phyloP scores from a whole-genome alignment of 2,797 vertebrate genomes.

The Tauraco hartlaubi region DNA sequence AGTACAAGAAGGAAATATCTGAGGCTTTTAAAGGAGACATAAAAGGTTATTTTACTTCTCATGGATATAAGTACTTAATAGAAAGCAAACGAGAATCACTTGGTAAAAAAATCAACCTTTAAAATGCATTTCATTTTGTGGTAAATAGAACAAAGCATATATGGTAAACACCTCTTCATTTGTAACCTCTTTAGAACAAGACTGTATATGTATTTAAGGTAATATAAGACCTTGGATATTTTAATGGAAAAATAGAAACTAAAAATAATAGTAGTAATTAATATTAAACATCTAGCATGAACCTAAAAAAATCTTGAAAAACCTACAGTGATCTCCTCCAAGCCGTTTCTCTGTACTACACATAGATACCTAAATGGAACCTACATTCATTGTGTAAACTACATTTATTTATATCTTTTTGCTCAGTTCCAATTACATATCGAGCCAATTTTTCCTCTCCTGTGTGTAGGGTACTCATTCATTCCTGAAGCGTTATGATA shows the following conservation, averaged over 20 bases:
- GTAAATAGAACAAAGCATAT: background rate
- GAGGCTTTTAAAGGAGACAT: background rate
- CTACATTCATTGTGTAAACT: background rate
- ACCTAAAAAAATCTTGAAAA: background rate
- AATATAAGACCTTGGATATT: background rate
- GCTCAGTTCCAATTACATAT: background rate
- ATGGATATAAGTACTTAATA: background rate
- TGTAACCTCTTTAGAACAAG: background rate
- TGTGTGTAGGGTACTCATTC: background rate
- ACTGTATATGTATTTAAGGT: background rate
- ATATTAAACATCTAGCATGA: background rate
- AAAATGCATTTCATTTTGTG: background rate
- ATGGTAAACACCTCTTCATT: background rate
- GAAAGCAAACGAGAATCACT: background rate
- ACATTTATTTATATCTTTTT: background rate
- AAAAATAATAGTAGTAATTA: background rate
- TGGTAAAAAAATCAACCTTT: background rate
- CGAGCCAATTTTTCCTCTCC: background rate
- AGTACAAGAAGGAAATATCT: background rate
- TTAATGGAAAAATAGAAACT: background rate
- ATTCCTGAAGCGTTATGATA: background rate
- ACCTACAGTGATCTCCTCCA: background rate
- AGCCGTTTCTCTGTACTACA: background rate
- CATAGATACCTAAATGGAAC: fast-evolving
- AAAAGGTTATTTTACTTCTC: background rate